These are phyloP conservation scores for Rhinatrema bivittatum DNA, from an alignment of 2,797 vertebrate genomes.

Conservation along the genomic window DNA sequence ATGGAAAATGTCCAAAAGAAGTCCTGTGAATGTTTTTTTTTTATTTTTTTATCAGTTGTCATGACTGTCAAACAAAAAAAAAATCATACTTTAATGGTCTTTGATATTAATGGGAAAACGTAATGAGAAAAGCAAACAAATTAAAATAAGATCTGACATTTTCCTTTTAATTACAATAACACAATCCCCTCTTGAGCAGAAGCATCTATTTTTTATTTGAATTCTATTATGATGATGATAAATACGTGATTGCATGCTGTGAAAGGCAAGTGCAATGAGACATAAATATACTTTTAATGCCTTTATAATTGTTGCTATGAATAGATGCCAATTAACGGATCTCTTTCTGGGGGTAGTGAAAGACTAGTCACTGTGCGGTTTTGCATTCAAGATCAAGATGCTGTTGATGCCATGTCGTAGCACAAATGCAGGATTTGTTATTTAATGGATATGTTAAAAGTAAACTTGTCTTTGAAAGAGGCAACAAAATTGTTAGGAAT, in stretches of 20 bases:
- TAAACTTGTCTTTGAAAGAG: no score
- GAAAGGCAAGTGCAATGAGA: conserved; percentile 1
- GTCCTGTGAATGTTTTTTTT: no score
- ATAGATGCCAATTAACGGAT: conserved; percentile 9
- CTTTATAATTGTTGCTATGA: conserved; percentile 16
- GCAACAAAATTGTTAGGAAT: no score
- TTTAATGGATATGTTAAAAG: no score
- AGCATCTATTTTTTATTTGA: conserved; percentile 10
- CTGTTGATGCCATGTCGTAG: neutral
- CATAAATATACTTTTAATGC: conserved; percentile 9
- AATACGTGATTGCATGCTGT: conserved; percentile 1
- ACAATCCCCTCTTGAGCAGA: conserved; percentile 9
- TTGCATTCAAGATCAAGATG: neutral
- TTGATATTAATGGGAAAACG: conserved; percentile 1
- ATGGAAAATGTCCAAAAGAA: no score
- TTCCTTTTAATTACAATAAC: conserved; percentile 16
- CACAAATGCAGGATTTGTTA: no score
- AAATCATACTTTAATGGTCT: neutral
- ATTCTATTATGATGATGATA: conserved; percentile 9
- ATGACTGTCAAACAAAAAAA: no score
- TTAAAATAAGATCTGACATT: conserved; percentile 6
- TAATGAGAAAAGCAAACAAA: neutral
- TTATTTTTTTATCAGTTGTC: no score
- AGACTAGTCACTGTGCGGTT: neutral
- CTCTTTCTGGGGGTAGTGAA: neutral